phyloP scores from a whole-genome alignment of 2,797 vertebrate genomes.

The Intellagama lesueurii region DNA sequence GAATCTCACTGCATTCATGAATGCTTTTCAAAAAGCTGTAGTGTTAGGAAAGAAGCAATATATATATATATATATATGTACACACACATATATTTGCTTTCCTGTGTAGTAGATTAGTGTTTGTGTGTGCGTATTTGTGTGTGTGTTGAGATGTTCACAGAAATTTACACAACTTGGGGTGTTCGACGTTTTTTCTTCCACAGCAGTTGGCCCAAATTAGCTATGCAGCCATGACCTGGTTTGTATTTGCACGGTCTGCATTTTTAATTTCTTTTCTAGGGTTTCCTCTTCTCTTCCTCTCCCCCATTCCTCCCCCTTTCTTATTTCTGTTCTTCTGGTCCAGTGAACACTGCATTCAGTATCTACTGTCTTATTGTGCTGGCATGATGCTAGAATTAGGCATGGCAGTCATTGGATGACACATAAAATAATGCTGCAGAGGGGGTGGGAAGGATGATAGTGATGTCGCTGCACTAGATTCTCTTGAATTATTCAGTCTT shows the following conservation, averaged over 20 bases:
- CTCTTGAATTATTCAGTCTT: slow-evolving; percentile 62
- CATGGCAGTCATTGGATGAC: slow-evolving; percentile 96
- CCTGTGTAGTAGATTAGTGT: slow-evolving; percentile 83
- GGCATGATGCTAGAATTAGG: slow-evolving; percentile 99
- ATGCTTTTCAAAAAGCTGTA: slow-evolving; percentile 44
- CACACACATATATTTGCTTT: slow-evolving; percentile 1
- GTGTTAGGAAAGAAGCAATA: slow-evolving; percentile 66
- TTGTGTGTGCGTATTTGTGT: slow-evolving; percentile 82
- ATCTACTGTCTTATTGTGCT: slow-evolving; percentile 99
- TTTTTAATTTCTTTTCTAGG: slow-evolving; percentile 90
- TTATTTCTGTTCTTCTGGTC: slow-evolving; percentile 93
- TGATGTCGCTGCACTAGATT: slow-evolving; percentile 70
- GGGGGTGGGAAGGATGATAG: slow-evolving; percentile 67
- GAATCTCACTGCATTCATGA: slow-evolving; percentile 3
- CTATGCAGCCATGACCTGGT: slow-evolving; percentile 99
- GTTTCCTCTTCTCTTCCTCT: slow-evolving; percentile 76
- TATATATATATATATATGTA: slow-evolving; percentile 47
- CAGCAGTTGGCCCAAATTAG: slow-evolving; percentile 99
- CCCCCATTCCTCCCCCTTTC: slow-evolving; percentile 67
- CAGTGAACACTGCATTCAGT: slow-evolving; percentile 99
- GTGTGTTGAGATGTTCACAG: slow-evolving; percentile 89
- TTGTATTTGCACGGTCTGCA: slow-evolving; percentile 99
- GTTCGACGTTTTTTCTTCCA: slow-evolving; percentile 99
- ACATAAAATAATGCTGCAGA: slow-evolving; percentile 99
- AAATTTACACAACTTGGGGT: slow-evolving; percentile 99